A percentile compares a stretch with the other conserved stretches of the same genome.
phyloP scores from a whole-genome alignment of 2,797 vertebrate species.

The Hypotaenidia okinawae region DNA sequence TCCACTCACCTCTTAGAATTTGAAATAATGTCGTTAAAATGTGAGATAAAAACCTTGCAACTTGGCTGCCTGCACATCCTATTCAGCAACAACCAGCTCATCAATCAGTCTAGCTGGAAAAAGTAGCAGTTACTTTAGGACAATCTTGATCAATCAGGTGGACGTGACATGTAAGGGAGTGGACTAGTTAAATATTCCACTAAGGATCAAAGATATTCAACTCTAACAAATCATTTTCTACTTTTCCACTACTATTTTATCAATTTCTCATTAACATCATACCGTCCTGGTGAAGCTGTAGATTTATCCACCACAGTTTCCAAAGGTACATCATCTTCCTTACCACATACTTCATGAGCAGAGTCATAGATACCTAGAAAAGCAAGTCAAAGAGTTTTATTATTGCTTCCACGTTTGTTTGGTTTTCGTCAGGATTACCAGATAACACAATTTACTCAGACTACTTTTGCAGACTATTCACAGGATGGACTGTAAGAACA shows the following conservation, averaged over 20 bases:
- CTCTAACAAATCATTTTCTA: background rate
- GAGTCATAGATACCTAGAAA: slow-evolving; percentile 7
- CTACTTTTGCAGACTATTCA: background rate
- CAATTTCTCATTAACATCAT: background rate
- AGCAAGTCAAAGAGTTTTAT: background rate
- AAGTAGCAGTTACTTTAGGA: background rate
- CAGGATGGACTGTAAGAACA: background rate
- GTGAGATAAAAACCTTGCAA: background rate
- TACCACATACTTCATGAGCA: accelerated
- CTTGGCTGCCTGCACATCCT: background rate
- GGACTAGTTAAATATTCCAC: background rate
- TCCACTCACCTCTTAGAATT: background rate
- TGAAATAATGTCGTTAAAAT: background rate
- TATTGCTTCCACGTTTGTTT: background rate
- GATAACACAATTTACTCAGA: background rate
- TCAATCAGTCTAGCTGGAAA: background rate
- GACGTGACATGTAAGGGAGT: background rate
- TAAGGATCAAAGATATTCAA: background rate
- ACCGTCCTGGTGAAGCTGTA: background rate
- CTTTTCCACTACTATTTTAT: background rate
- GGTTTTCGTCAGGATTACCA: background rate
- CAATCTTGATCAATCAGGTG: background rate
- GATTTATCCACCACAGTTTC: background rate
- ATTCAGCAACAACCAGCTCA: background rate
- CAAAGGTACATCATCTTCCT: background rate